Percentiles rank a stretch among this genome's conserved stretches.
Evolutionary conservation across 2,888 invertebrate species (phyloP).

Genomic region (Notodromas monacha): DNA sequence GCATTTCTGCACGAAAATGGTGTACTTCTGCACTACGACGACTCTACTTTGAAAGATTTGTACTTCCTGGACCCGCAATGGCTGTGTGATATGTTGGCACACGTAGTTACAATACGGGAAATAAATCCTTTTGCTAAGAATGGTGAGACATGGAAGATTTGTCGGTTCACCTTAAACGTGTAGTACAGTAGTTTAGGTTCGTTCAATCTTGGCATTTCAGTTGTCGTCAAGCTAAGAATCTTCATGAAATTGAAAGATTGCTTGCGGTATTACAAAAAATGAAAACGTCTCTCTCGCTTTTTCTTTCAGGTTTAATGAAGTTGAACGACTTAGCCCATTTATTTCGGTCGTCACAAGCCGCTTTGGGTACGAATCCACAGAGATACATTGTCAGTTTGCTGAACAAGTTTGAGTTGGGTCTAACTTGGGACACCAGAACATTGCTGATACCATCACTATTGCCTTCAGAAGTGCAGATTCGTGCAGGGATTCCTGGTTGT

Average conservation of each 20-base stretch:
- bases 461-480: constrained; percentile 38
- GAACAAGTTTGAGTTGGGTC: constrained; percentile 84
- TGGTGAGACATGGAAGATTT: too few relatives aligned
- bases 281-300: constrained; percentile 1
- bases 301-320: constrained; percentile 42
- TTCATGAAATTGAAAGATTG: constrained; percentile 1
- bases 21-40: constrained; percentile 73
- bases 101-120: constrained; percentile 83
- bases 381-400: constrained; percentile 62
- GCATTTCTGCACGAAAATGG: constrained; percentile 92
- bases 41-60: constrained; percentile 64
- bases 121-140: constrained; percentile 76
- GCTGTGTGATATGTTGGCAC: constrained; percentile 88
- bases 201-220: too few relatives aligned
- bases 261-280: neutral
- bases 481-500: constrained; percentile 17
- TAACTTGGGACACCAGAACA: constrained; percentile 75
- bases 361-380: constrained; percentile 24
- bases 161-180: too few relatives aligned
- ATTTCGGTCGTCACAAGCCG: constrained; percentile 55
- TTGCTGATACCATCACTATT: constrained; percentile 60
- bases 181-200: too few relatives aligned
- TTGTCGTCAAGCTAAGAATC: too few relatives aligned
- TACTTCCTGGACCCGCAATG: constrained; percentile 94
- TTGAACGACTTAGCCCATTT: constrained; percentile 63